Evolutionary conservation across 2,113 vertebrate genomes (phyloP).

Genomic region (Coreoperca whiteheadi): DNA sequence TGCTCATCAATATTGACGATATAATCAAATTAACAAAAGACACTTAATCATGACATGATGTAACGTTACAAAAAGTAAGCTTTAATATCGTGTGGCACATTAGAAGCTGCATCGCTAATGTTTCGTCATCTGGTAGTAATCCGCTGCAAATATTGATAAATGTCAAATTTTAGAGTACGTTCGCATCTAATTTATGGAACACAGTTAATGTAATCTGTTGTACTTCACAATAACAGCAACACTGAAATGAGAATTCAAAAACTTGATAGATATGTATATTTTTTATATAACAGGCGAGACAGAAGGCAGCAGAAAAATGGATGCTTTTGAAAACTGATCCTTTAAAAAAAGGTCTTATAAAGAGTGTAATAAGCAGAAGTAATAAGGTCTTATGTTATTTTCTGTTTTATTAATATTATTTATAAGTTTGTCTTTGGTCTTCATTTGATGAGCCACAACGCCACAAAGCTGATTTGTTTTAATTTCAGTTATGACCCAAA

Average conservation of each 20-base stretch:
- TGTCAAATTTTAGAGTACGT: not conserved
- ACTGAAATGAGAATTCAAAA: not conserved
- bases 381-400: no score
- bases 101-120: not conserved
- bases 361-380: no score
- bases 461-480: slow-evolving; percentile 43
- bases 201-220: not conserved
- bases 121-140: not conserved
- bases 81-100: not conserved
- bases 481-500: slow-evolving; percentile 32
- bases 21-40: not conserved
- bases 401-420: no score
- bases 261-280: no score
- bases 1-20: not conserved
- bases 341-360: no score
- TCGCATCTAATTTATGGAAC: not conserved
- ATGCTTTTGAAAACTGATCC: not conserved
- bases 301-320: not conserved
- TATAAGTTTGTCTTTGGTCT: no score
- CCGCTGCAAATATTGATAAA: not conserved
- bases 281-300: no score
- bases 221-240: not conserved
- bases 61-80: not conserved
- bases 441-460: slow-evolving; percentile 1
- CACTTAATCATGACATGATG: not conserved